A percentile compares a stretch with the other conserved stretches of the same genome.
Conservation (phyloP, 2,888 invertebrate genomes). For the Cheilosia vernalis region DNA sequence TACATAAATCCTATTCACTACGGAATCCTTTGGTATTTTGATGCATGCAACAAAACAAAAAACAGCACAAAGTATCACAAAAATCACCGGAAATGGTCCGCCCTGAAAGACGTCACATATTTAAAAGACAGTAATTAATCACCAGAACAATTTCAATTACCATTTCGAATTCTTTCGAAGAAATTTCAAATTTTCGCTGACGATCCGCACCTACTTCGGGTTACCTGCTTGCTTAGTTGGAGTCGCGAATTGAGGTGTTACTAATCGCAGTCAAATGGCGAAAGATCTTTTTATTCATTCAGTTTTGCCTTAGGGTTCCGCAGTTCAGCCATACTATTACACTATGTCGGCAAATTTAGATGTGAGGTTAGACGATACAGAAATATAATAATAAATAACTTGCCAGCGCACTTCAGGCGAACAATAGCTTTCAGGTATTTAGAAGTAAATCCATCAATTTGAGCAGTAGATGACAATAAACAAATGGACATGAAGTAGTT, state of each 20-base stretch:
- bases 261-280: slow-evolving; percentile 56
- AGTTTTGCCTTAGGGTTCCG: slow-evolving; percentile 38
- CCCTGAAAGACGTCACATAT: slow-evolving; percentile 15
- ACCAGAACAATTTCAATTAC: slow-evolving; percentile 16
- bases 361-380: neutral
- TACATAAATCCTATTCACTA: slow-evolving; percentile 76
- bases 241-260: slow-evolving; percentile 51
- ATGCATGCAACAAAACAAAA: neutral
- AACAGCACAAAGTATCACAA: slow-evolving; percentile 16
- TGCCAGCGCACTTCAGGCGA: neutral
- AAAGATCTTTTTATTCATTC: slow-evolving; percentile 67
- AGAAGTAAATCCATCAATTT: neutral
- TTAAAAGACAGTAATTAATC: slow-evolving; percentile 1
- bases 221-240: slow-evolving; percentile 12
- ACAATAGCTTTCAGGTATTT: neutral
- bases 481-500: neutral
- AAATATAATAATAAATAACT: neutral
- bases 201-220: neutral
- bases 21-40: slow-evolving; percentile 65
- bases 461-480: neutral
- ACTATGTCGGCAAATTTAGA: slow-evolving; percentile 7
- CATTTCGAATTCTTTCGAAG: slow-evolving; percentile 14
- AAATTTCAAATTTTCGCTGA: neutral
- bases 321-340: slow-evolving; percentile 26
- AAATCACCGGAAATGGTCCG: neutral